phyloP scores from a whole-genome alignment of 2,888 invertebrate genomes.

The Drosophila heteroneura region DNA sequence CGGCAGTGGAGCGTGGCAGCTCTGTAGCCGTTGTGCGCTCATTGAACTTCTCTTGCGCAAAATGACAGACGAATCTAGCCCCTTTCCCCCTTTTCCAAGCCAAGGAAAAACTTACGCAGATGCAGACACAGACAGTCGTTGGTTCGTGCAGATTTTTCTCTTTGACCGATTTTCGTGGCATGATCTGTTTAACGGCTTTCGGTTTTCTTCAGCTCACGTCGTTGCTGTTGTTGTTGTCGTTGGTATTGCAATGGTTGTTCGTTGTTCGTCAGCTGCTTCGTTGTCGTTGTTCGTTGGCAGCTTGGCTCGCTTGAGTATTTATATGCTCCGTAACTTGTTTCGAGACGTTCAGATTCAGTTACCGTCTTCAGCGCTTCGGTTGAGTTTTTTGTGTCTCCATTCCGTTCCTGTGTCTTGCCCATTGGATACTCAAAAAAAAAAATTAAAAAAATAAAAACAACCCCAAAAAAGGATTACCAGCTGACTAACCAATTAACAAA shows the following conservation, averaged over 20 bases:
- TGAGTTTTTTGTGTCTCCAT: conserved; percentile 51
- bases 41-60: conserved; percentile 80
- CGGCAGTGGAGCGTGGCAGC: conserved; percentile 66
- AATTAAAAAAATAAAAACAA: conserved; percentile 9
- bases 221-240: conserved; percentile 18
- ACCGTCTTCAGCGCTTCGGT: conserved; percentile 76
- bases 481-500: conserved; percentile 57
- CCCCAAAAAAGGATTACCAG: conserved; percentile 61
- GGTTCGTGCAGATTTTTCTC: conserved; percentile 72
- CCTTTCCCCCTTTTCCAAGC: not conserved
- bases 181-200: conserved; percentile 81
- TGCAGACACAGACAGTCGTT: conserved; percentile 32
- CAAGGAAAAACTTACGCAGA: conserved; percentile 43
- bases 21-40: conserved; percentile 64
- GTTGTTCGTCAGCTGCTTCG: conserved; percentile 39
- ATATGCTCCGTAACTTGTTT: conserved; percentile 84
- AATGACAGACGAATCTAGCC: conserved; percentile 41
- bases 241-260: conserved; percentile 21
- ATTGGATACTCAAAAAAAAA: conserved; percentile 47
- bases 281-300: conserved; percentile 32
- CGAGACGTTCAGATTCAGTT: conserved; percentile 83
- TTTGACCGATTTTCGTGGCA: conserved; percentile 79
- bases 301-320: conserved; percentile 66
- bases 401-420: conserved; percentile 41
- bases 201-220: conserved; percentile 63